These are phyloP conservation scores for Aleiodes alternator DNA, from an alignment of 2,888 invertebrate species.

Conservation along the genomic window DNA sequence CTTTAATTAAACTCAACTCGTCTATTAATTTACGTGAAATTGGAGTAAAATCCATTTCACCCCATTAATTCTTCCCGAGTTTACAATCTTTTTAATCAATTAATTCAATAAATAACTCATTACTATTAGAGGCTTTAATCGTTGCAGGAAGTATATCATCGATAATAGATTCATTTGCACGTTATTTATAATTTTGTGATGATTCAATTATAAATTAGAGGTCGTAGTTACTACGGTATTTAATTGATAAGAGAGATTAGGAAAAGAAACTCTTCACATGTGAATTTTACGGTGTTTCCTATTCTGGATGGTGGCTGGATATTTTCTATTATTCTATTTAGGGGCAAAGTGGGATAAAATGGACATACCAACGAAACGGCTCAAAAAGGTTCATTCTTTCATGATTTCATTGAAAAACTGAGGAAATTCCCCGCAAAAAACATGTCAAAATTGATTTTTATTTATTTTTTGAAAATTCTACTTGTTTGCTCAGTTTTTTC, in stretches of 20 bases:
- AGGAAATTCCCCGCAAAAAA: too few species aligned
- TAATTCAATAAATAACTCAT: slow-evolving; percentile 15
- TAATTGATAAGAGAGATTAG: not conserved
- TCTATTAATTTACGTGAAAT: not conserved
- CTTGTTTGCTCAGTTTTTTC: too few species aligned
- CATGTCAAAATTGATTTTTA: too few species aligned
- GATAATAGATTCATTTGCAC: slow-evolving; percentile 32
- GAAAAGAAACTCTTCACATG: slow-evolving; percentile 8
- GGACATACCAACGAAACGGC: too few species aligned
- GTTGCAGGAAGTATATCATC: slow-evolving; percentile 30
- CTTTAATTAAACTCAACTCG: not conserved
- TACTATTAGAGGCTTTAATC: slow-evolving; percentile 27
- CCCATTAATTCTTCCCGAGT: not conserved
- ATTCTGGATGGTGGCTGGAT: slow-evolving; percentile 70
- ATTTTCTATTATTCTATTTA: slow-evolving; percentile 52
- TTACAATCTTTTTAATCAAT: slow-evolving; percentile 13
- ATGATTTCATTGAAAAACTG: too few species aligned
- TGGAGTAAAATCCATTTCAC: too few species aligned
- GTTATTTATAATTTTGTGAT: slow-evolving; percentile 37
- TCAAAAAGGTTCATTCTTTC: too few species aligned
- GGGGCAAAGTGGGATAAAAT: too few species aligned
- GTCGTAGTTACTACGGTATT: slow-evolving; percentile 9
- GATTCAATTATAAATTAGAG: slow-evolving; percentile 21
- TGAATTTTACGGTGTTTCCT: slow-evolving; percentile 21
- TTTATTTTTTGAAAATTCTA: too few species aligned